phyloP scores from a whole-genome alignment of 2,888 invertebrate species.

The Philaethria dido region DNA sequence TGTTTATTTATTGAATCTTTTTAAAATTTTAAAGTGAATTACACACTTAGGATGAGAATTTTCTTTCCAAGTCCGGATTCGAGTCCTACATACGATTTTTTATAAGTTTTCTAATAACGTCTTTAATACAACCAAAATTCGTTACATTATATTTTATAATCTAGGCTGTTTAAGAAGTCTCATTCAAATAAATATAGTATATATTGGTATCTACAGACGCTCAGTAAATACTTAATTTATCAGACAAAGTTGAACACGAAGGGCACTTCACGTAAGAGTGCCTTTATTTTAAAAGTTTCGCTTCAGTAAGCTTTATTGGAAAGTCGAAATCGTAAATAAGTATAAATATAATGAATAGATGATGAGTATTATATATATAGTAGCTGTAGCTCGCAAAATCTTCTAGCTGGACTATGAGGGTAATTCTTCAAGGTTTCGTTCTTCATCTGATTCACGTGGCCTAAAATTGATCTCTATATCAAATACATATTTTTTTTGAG shows the following conservation, averaged over 20 bases:
- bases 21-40: no score
- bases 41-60: no score
- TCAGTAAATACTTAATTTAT: conserved; percentile 37
- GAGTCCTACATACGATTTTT: no score
- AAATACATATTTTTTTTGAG: no score
- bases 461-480: no score
- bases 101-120: no score
- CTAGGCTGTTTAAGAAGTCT: neutral
- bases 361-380: neutral
- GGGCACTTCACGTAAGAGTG: conserved; percentile 35
- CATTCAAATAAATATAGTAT: conserved; percentile 35
- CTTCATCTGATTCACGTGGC: no score
- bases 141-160: neutral
- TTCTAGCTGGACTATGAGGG: no score
- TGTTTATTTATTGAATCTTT: no score
- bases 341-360: conserved; percentile 6
- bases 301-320: conserved; percentile 20
- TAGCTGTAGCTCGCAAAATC: no score
- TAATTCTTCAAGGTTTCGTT: no score
- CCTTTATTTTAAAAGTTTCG: conserved; percentile 36
- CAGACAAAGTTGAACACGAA: conserved; percentile 38
- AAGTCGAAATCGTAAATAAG: conserved; percentile 5
- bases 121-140: neutral
- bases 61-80: no score
- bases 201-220: conserved; percentile 9